These are phyloP conservation scores for Lerema accius DNA, from an alignment of 1,140 invertebrate species.

Conservation along the genomic window DNA sequence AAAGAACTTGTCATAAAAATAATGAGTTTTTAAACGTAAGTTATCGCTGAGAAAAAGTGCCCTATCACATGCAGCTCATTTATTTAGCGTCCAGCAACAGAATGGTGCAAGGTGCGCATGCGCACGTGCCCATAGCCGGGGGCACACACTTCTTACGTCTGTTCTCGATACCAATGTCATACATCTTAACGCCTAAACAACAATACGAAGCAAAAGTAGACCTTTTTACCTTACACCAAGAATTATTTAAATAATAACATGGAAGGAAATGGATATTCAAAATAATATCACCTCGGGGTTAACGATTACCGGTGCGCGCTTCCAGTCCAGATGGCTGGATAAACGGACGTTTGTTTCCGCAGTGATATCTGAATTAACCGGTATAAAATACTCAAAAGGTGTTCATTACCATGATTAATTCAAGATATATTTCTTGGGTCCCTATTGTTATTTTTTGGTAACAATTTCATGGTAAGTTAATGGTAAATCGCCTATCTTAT, in stretches of 20 bases:
- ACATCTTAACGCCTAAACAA: conserved; percentile 70
- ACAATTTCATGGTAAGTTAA: too few relatives aligned
- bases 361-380: conserved; percentile 82
- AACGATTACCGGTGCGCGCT: conserved; percentile 80
- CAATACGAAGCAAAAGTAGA: conserved; percentile 64
- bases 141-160: conserved; percentile 57
- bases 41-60: conserved; percentile 1
- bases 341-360: conserved; percentile 81
- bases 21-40: background rate
- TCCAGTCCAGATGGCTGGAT: conserved; percentile 77
- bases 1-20: too few relatives aligned
- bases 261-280: conserved; percentile 79
- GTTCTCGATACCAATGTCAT: conserved; percentile 76
- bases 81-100: conserved; percentile 55
- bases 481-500: too few relatives aligned
- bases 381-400: conserved; percentile 79
- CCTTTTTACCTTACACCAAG: conserved; percentile 63
- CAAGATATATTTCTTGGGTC: conserved; percentile 74
- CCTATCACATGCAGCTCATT: conserved; percentile 37
- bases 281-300: conserved; percentile 82
- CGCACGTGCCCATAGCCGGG: conserved; percentile 73
- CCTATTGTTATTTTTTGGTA: conserved; percentile 61
- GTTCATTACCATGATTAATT: conserved; percentile 81
- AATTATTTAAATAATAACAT: conserved; percentile 72
- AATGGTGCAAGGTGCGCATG: conserved; percentile 74